These are phyloP conservation scores for Neomonachus schauinslandi DNA, from an alignment of 2,113 vertebrate species.

Conservation along the genomic window DNA sequence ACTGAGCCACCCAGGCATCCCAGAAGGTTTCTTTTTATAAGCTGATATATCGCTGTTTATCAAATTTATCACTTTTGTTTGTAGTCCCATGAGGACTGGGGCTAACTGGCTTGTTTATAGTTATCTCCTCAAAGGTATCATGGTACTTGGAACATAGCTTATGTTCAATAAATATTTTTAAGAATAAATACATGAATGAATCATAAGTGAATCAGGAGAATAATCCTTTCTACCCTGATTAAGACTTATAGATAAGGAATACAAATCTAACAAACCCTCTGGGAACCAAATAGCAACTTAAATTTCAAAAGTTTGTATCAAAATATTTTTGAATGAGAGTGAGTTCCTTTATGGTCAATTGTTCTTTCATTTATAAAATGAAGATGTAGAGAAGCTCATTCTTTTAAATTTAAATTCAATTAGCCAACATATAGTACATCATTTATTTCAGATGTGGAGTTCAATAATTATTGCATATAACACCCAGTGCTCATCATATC, in stretches of 20 bases:
- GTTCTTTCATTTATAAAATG: background rate
- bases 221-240: background rate
- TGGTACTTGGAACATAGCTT: background rate
- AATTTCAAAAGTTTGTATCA: background rate
- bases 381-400: background rate
- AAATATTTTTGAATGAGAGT: conserved; percentile 21
- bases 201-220: background rate
- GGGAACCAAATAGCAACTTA: background rate
- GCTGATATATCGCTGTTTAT: background rate
- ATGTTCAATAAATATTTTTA: background rate
- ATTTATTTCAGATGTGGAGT: background rate
- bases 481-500: background rate
- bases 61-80: background rate
- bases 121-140: background rate
- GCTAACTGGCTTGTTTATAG: background rate
- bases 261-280: background rate
- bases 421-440: background rate
- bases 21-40: background rate
- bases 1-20: too few relatives aligned
- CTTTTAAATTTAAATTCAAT: background rate
- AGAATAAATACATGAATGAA: background rate
- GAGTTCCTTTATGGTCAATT: background rate
- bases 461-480: background rate
- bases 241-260: background rate
- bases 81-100: background rate